Evolutionary conservation across 2,888 invertebrate species (phyloP), one percentile per base, ranked within the genome.

Genomic region (Harmothoe impar): DNA sequence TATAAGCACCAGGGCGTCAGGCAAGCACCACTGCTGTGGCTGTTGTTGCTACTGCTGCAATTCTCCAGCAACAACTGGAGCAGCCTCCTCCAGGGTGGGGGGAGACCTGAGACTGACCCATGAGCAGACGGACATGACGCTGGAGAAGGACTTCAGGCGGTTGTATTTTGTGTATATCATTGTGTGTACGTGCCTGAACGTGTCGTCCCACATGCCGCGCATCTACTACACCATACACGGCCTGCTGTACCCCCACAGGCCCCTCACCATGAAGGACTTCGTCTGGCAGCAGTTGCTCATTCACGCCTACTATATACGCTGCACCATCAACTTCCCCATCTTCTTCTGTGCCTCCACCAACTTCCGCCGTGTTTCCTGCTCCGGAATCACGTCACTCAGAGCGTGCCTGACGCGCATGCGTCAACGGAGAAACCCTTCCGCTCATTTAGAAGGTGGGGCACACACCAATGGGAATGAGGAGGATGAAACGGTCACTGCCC

Each of bases 121-220:
- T 43, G 91, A 91, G 33, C 90, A 92, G 33, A 92, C 91, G 43
- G 81, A 91, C 7, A 90, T 90, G 54, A 91, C 91, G 62, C 88
- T 90, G n/a, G 92, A 91, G 35, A 23, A 72, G 51, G 89, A 89
- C 17, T 77, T 85, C 7, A 89, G 84, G 68, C 84, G 88, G 25
- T 89, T 77, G 20, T 52, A 35, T 56, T 43, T 89, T 29, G 93
- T 93, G 33, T 93, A 93, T 62, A 93, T 93, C n/a, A 91, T 93
- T 5, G 93, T 94, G 0, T 93, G 93, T 1, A 91, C 93, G 0
- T 72, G 93, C 0, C 88, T 93, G 15, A 93, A 92, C 54, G 90
- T 92, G 3, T 93, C 93, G n/a, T 93, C 93, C 85, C 94, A 94
- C 91, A 91, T 92, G 31, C 90, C 93, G 20, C 90, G 93, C 33